Evolutionary conservation across 2,113 vertebrate species (phyloP), one percentile per base, ranked within the genome.

Genomic region (Laticauda laticaudata): DNA sequence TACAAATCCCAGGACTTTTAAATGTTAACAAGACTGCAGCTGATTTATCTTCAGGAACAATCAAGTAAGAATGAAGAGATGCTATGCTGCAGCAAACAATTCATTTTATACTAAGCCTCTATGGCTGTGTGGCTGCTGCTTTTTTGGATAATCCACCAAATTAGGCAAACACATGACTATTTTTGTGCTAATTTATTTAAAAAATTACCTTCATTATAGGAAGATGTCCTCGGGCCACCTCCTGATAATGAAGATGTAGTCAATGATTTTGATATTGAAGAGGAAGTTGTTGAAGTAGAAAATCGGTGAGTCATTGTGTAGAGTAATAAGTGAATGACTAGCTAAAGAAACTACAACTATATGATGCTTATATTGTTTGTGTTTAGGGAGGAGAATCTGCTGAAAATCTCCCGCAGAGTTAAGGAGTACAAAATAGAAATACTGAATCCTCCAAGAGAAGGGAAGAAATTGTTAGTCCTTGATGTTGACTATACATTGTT

Each of bases 211-310:
- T 96, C 94, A 92, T 91, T 94, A 88, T 96, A 99, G 99, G 99
- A 99, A 98, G 99, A 99, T 51, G 98, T 99, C 93, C 98, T 99
- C 96, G 99, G 98, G 26, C 99, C 99, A 56, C 99, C 99, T n/a
- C 99, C 99, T 34, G 99, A 99, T 96, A 99, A 99, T 0, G 99
- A 99, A 86, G 99, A 99, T 34, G 99, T 99, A 92, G 97, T 99
- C 94, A 99, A 99, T 92, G 99, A 99, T 95, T 99, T 99, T 98
- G 99, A 99, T 96, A 99, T 99, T n/a, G 99, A 99, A 97, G 99
- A 99, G 94, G 99, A 99, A 97, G 99, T 99, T 94, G 98, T 99
- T 95, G 99, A 99, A 97, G 99, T 99, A 91, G 99, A 99, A 96
- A 99, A 99, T 93, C 98, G 99, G 99, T 99, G 85, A 94, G 98